A percentile compares a stretch with the other conserved stretches of the same genome.
Conservation (phyloP, 2,888 invertebrate species). For the Protophormia terraenovae region DNA sequence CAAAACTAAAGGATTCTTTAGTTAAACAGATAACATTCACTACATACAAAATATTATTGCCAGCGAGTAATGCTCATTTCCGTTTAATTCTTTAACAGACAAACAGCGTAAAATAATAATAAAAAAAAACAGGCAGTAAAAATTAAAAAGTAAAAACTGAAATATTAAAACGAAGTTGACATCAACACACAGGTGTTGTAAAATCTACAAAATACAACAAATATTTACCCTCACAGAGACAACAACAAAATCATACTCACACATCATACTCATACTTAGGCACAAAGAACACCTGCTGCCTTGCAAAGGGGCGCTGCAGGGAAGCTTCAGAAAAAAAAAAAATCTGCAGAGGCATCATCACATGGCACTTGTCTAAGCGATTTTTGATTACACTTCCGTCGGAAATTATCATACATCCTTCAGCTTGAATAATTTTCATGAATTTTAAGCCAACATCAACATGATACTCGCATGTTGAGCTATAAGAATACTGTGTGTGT, state of each 20-base stretch:
- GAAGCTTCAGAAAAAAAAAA: background rate
- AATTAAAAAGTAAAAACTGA: conserved; percentile 54
- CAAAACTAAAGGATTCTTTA: background rate
- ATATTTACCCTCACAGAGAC: conserved; percentile 37
- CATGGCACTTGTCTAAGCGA: conserved; percentile 80
- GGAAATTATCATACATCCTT: conserved; percentile 82
- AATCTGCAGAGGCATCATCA: conserved; percentile 42
- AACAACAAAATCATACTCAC: conserved; percentile 22
- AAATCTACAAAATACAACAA: conserved; percentile 38
- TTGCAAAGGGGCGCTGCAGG: background rate
- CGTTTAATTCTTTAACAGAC: conserved; percentile 62
- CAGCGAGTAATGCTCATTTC: conserved; percentile 63
- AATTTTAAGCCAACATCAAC: conserved; percentile 72
- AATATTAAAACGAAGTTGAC: conserved; percentile 64
- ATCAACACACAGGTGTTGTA: conserved; percentile 65
- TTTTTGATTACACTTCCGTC: conserved; percentile 82
- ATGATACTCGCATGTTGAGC: conserved; percentile 17
- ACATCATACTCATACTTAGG: background rate
- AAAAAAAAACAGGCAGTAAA: conserved; percentile 32
- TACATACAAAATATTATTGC: conserved; percentile 40
- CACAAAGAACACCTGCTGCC: conserved; percentile 42
- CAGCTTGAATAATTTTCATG: conserved; percentile 81
- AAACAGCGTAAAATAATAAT: conserved; percentile 36
- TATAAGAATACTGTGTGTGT: background rate
- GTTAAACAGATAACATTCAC: background rate